These are phyloP conservation scores for Eidolon helvum DNA, from an alignment of 2,113 vertebrate genomes.

Conservation along the genomic window DNA sequence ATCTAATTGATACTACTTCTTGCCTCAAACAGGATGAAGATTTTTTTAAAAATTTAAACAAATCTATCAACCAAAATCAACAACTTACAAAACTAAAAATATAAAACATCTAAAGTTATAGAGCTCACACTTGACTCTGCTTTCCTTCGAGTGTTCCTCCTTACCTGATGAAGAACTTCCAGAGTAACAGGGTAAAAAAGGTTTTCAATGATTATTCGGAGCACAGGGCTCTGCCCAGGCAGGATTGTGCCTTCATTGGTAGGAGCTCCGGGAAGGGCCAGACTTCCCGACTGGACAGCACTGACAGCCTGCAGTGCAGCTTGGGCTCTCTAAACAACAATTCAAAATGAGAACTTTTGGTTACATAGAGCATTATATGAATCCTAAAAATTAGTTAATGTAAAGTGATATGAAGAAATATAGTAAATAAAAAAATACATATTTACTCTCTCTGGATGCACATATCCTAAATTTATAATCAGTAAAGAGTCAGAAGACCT, in stretches of 20 bases:
- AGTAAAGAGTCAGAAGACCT: slow-evolving; percentile 16
- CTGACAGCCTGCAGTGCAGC: slow-evolving; percentile 82
- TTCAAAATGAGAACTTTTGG: slow-evolving; percentile 37
- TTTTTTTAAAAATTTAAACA: background rate
- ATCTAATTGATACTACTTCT: background rate
- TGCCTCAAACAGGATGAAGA: background rate
- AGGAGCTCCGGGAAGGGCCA: slow-evolving; percentile 63
- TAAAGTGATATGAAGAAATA: background rate
- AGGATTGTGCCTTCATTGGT: slow-evolving; percentile 69
- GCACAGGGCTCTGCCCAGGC: slow-evolving; percentile 83
- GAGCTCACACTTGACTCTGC: background rate
- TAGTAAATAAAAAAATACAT: background rate
- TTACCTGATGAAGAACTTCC: slow-evolving; percentile 90
- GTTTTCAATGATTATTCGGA: slow-evolving; percentile 90
- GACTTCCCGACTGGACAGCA: slow-evolving; percentile 77
- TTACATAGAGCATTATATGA: background rate
- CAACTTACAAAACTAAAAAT: background rate
- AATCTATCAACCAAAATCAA: background rate
- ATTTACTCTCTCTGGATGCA: background rate
- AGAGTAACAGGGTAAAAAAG: slow-evolving; percentile 86
- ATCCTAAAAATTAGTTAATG: background rate
- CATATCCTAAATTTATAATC: background rate
- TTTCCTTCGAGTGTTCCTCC: background rate
- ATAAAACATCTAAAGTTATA: background rate
- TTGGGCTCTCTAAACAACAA: slow-evolving; percentile 82